phyloP scores from a whole-genome alignment of 1,140 invertebrate genomes.

The Lutraria rhynchaena region DNA sequence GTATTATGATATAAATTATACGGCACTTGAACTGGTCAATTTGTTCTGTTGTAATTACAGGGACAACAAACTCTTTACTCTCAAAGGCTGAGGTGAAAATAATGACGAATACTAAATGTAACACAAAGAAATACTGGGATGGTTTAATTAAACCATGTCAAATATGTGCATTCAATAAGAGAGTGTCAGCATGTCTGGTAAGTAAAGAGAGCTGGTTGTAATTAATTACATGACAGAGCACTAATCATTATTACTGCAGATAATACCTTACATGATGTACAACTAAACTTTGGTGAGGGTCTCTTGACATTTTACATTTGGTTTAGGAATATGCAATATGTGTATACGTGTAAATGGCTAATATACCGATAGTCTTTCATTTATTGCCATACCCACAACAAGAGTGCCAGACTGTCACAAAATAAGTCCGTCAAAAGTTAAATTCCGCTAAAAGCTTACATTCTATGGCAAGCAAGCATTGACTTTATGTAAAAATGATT shows the following conservation, averaged over 20 bases:
- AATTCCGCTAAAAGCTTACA: too few species aligned
- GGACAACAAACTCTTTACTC: not conserved
- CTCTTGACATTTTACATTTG: not conserved
- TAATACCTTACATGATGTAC: too few species aligned
- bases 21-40: too few species aligned
- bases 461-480: too few species aligned
- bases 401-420: too few species aligned
- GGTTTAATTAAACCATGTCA: slow-evolving; percentile 16
- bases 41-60: too few species aligned
- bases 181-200: slow-evolving; percentile 37
- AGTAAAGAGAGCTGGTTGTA: not conserved
- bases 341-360: not conserved
- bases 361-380: not conserved
- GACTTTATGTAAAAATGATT: too few species aligned
- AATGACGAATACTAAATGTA: slow-evolving; percentile 25
- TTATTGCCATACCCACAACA: not conserved
- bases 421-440: too few species aligned
- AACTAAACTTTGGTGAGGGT: not conserved
- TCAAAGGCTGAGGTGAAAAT: not conserved
- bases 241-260: not conserved
- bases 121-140: slow-evolving; percentile 30
- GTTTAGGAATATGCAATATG: not conserved
- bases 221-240: not conserved
- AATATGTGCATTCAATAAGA: slow-evolving; percentile 34
- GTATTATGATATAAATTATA: too few species aligned